Base-by-base conservation (phyloP, 2,113 vertebrate genomes). In the Muscicapa adusta region DNA sequence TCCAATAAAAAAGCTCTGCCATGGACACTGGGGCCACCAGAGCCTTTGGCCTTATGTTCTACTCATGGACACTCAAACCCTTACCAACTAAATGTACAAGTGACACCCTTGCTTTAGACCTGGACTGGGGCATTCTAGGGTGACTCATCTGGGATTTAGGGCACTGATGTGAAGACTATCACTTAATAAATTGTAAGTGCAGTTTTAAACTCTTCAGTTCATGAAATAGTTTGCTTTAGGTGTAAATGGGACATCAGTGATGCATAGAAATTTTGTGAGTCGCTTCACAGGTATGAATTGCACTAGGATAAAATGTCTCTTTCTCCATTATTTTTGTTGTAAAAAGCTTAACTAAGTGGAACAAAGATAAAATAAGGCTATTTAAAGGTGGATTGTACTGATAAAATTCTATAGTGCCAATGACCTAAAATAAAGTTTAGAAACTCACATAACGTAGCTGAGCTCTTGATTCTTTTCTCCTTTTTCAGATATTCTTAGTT, bases 401-500 rank as follows among this genome's bases (percentile, higher is more conserved):
- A 73, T 80, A 70, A 63, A 94, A 76, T 63, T 18, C 16, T 77
- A 78, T 33, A 40, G 61, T 72, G 25, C 20, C 51, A 65, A 2
- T 88, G 54, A 60, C 28, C 48, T 94, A 84, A 84, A 90, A 77
- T 72, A 68, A 78, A 78, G 14, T 89, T 66, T 38, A 89, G 68
- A 87, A 74, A 63, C 61, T 91, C 16, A 11, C n/a, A 57, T 34
- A 76, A 53, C 48, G 26, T 74, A 75, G 26, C 40, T 34, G 57
- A 68, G 12, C 34, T 79, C 31, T 72, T 92, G 51, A 77, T 91
- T 95, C 8, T 50, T 83, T 94, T 90, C 60, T 87, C 42, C 33
- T 43, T 18, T 95, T 96, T 68, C 96, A 99, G 98, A 97, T 98
- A 17, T 98, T 98, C 95, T 96, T 98, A 93, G 99, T 99, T 79